Base-by-base conservation (phyloP, 2,888 invertebrate species). In the Synanthedon andrenaeformis region DNA sequence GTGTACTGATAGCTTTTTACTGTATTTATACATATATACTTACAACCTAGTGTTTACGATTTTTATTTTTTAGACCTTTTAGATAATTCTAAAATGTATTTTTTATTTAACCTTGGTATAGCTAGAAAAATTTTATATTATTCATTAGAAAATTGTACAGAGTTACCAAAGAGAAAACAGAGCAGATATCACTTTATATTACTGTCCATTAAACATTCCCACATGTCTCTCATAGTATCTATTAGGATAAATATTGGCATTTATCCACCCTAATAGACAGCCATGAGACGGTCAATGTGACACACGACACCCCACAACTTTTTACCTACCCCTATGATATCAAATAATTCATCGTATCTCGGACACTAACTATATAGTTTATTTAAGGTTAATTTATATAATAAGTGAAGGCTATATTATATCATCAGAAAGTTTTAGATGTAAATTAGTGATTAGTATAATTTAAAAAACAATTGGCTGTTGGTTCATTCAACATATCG, bases 251-350 rank as follows among this genome's bases (percentile, higher is more conserved):
- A 71, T 69, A 79, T 76, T 74, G 74, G 62, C 76, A 63, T 72
- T 68, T 70, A 76, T 74, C 65, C 70, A 58, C 70, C 74, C 67
- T 77, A 79, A 81, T 77, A 78, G 76, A 76, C 74, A 69, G 70
- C 67, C 69, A 74, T 67, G 74, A 74, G 72, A 72, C 73, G 76
- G 76, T 70, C 76, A 74, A 78, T 74, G 70, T 73, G 82, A 82
- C 82, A 76, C 65, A 66, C 59, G 66, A 75, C 74, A 74, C 76
- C 76, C 78, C 63, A 58, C 62, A 62, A 55, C 56, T 57, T 12
- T 12, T 4, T 12, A 65, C 68, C 61, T 68, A 69, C 79, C 80
- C 76, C 67, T 67, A 63, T 65, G 63, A 67, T 74, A 80, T 79
- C 77, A 72, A 79, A 82, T 82, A 82, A 81, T 79, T 67, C 68